Conservation (phyloP, 1,140 invertebrate genomes). For the Agraylea sexmaculata region DNA sequence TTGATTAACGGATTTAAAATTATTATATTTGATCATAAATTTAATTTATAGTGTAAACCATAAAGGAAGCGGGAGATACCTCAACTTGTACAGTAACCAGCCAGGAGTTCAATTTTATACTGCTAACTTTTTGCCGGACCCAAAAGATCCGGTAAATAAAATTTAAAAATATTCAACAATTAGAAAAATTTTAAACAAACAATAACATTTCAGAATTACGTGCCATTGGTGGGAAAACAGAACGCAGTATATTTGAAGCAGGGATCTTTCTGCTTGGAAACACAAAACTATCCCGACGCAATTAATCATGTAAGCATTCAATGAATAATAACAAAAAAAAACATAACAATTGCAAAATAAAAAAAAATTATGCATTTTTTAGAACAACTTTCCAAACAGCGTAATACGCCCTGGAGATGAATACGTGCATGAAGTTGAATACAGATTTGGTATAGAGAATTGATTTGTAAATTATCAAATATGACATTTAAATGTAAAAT, state of each 20-base stretch:
- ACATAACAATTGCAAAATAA: too few relatives aligned
- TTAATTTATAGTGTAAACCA: constrained; percentile 46
- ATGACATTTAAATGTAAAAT: neutral
- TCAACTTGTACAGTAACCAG: constrained; percentile 74
- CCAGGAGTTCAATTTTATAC: constrained; percentile 89
- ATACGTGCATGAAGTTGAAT: constrained; percentile 16
- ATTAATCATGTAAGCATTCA: constrained; percentile 54
- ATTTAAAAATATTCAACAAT: too few relatives aligned
- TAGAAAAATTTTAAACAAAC: too few relatives aligned
- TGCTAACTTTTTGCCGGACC: constrained; percentile 56
- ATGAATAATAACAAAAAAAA: neutral
- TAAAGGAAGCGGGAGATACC: constrained; percentile 51
- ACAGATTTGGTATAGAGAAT: constrained; percentile 11
- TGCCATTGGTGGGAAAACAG: too few relatives aligned
- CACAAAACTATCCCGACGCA: constrained; percentile 87
- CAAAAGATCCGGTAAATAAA: constrained; percentile 28
- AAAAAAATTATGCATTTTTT: constrained; percentile 4
- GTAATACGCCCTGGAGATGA: constrained; percentile 15
- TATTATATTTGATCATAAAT: neutral
- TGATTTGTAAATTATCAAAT: neutral
- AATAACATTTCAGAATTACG: too few relatives aligned
- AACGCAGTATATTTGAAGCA: constrained; percentile 60
- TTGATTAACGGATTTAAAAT: neutral
- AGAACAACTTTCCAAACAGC: constrained; percentile 14
- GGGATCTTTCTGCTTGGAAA: constrained; percentile 78